Percentiles rank a stretch among this genome's conserved stretches.
Evolutionary conservation across 92 coral and sea anemone genomes (phyloP).

Genomic region (Metridium senile): DNA sequence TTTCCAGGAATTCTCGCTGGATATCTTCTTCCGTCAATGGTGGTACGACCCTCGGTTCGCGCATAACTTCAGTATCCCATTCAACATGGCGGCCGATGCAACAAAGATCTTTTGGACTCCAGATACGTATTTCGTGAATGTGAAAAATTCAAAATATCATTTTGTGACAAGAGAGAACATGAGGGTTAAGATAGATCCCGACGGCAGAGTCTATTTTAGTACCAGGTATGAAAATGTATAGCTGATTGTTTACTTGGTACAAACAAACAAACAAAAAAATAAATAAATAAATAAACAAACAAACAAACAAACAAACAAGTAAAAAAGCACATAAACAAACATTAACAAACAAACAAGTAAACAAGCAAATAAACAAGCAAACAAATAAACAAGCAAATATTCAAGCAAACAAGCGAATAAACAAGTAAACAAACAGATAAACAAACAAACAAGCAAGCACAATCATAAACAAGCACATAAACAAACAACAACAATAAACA

Average conservation of each 20-base stretch:
- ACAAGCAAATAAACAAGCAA: too few relatives aligned
- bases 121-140: slow-evolving; percentile 90
- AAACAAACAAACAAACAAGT: too few relatives aligned
- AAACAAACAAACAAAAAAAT: too few relatives aligned
- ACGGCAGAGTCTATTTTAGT: slow-evolving; percentile 73
- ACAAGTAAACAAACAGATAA: too few relatives aligned
- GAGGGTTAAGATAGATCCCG: slow-evolving; percentile 78
- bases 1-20: slow-evolving; percentile 80
- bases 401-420: too few relatives aligned
- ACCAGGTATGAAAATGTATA: slow-evolving; percentile 48
- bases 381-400: too few relatives aligned
- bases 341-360: too few relatives aligned
- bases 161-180: slow-evolving; percentile 84
- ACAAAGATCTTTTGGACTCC: slow-evolving; percentile 90
- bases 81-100: slow-evolving; percentile 89
- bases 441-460: too few relatives aligned
- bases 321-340: too few relatives aligned
- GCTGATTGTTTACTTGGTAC: background rate
- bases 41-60: slow-evolving; percentile 93
- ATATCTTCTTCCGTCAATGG: slow-evolving; percentile 92
- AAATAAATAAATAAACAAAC: too few relatives aligned
- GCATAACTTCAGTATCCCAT: slow-evolving; percentile 72
- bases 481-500: too few relatives aligned
- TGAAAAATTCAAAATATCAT: slow-evolving; percentile 78
- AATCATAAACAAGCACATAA: too few relatives aligned